Evolutionary conservation across 30 jellyfish, hydroid and myxozoan genomes (phyloP).

Genomic region (Aurelia sp.): DNA sequence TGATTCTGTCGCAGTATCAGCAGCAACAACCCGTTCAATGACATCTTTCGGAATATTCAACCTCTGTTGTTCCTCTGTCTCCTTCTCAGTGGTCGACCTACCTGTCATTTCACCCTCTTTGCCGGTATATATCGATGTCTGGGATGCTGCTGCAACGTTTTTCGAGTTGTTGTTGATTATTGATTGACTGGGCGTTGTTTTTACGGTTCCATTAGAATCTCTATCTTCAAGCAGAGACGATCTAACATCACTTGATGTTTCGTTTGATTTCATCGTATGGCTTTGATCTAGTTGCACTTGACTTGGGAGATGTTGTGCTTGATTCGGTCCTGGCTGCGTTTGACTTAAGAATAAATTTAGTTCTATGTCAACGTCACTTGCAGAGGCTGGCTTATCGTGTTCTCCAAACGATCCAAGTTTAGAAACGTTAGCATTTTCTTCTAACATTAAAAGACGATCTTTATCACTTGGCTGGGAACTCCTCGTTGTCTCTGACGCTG

Average conservation of each 20-base stretch:
- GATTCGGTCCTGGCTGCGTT: slow-evolving; percentile 31
- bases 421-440: neutral
- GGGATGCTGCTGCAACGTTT: neutral
- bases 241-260: neutral
- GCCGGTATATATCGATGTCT: too few relatives aligned
- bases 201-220: neutral
- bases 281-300: neutral
- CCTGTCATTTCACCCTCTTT: neutral
- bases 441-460: neutral
- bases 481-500: neutral
- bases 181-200: slow-evolving; percentile 42
- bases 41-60: slow-evolving; percentile 16
- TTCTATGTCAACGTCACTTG: neutral
- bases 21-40: slow-evolving; percentile 2
- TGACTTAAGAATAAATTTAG: slow-evolving; percentile 42
- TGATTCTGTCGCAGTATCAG: slow-evolving; percentile 14
- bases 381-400: neutral
- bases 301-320: neutral
- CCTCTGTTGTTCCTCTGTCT: neutral
- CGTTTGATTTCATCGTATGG: too few relatives aligned
- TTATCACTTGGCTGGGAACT: neutral
- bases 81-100: neutral
- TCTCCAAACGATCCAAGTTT: neutral
- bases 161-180: neutral
- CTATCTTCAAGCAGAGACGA: neutral